These are phyloP conservation scores for Euura saliciscinereae DNA, from an alignment of 1,140 invertebrate genomes.

Conservation along the genomic window DNA sequence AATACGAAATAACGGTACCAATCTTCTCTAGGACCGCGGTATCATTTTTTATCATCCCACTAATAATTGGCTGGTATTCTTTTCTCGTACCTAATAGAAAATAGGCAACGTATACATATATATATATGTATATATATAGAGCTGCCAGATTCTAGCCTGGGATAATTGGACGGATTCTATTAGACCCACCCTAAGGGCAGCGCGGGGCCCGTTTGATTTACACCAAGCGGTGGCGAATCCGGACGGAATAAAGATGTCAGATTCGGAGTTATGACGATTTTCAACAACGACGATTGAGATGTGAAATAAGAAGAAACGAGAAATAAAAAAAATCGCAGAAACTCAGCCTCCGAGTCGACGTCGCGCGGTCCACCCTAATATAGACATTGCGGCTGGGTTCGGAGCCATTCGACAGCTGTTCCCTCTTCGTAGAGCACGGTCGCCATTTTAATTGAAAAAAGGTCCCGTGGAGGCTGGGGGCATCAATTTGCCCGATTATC, in stretches of 20 bases:
- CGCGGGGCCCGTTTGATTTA: constrained; percentile 33
- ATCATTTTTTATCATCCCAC: not conserved
- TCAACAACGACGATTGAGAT: too few relatives aligned
- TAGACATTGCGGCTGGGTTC: not conserved
- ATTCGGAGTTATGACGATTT: too few relatives aligned
- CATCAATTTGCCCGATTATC: constrained; percentile 53
- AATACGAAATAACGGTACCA: not conserved
- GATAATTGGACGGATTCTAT: constrained; percentile 53
- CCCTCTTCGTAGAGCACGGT: constrained; percentile 25
- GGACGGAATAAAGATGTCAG: not conserved
- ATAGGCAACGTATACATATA: constrained; percentile 35
- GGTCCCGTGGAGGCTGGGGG: constrained; percentile 31
- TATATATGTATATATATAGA: constrained; percentile 9
- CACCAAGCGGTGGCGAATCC: constrained; percentile 35
- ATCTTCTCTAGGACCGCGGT: not conserved
- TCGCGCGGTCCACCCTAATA: not conserved
- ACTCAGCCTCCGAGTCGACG: too few relatives aligned
- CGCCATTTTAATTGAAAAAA: constrained; percentile 56
- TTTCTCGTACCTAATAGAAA: constrained; percentile 39
- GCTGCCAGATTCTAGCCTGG: constrained; percentile 17
- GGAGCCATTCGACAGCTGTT: constrained; percentile 46
- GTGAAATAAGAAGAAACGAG: too few relatives aligned
- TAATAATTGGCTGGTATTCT: constrained; percentile 29
- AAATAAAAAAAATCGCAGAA: too few relatives aligned
- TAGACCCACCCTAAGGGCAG: constrained; percentile 31